phyloP scores from a whole-genome alignment of 1,140 invertebrate species.

The Druon quercuslanigerum region DNA sequence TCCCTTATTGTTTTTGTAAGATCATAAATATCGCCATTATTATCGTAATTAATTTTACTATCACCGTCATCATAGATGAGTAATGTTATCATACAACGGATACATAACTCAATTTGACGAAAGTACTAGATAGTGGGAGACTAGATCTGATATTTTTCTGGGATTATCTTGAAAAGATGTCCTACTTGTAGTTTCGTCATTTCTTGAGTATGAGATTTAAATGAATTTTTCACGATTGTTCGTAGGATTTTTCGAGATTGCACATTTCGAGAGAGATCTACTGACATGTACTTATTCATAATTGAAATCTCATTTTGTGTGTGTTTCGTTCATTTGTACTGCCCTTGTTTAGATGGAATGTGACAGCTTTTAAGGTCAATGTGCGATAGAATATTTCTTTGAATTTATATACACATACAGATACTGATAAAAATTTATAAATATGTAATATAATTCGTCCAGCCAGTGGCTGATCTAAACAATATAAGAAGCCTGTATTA shows the following conservation, averaged over 20 bases:
- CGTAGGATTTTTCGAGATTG: neutral
- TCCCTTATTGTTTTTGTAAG: constrained; percentile 12
- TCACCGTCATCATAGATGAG: constrained; percentile 16
- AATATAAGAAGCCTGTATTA: constrained; percentile 69
- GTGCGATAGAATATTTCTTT: constrained; percentile 63
- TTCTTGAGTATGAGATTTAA: neutral
- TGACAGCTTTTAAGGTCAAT: constrained; percentile 60
- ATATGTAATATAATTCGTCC: constrained; percentile 73
- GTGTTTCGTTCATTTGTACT: constrained; percentile 47
- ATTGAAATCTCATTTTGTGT: constrained; percentile 45
- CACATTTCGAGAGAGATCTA: neutral
- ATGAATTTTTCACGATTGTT: neutral
- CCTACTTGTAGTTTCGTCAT: neutral
- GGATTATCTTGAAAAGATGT: neutral
- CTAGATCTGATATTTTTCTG: neutral
- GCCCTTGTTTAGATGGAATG: constrained; percentile 51
- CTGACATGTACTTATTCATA: constrained; percentile 42
- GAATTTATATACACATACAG: constrained; percentile 57
- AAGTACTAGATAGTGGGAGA: neutral
- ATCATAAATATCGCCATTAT: constrained; percentile 35
- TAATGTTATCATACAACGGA: constrained; percentile 10
- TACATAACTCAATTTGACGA: constrained; percentile 11
- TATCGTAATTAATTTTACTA: constrained; percentile 26
- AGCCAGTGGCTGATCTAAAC: constrained; percentile 58
- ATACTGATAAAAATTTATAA: constrained; percentile 71